Evolutionary conservation across 2,888 invertebrate genomes (phyloP).

Genomic region (Acanthosoma haemorrhoidale): DNA sequence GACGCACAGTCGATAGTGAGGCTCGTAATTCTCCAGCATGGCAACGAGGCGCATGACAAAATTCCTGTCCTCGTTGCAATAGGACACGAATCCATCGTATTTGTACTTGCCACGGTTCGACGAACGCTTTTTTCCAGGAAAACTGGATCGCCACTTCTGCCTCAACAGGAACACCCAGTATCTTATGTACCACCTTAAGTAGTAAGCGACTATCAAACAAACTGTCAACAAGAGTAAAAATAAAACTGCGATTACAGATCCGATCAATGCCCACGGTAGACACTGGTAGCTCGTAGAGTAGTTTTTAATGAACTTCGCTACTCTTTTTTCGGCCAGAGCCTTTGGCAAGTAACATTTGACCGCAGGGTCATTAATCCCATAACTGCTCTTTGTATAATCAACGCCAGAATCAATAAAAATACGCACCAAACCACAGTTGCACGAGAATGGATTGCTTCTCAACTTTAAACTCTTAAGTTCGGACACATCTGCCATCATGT

Average conservation of each 20-base stretch:
- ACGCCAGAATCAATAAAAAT: not conserved
- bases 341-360: conserved; percentile 4
- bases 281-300: not conserved
- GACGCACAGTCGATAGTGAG: conserved; percentile 59
- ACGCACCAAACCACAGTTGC: conserved; percentile 47
- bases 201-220: conserved; percentile 3
- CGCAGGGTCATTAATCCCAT: not conserved
- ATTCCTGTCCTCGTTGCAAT: conserved; percentile 55
- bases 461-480: conserved; percentile 50
- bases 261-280: not conserved
- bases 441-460: conserved; percentile 53
- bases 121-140: conserved; percentile 22
- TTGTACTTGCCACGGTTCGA: conserved; percentile 41
- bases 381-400: not conserved
- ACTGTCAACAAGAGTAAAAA: not conserved
- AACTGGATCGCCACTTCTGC: conserved; percentile 25
- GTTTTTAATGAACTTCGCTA: not conserved
- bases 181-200: conserved; percentile 34
- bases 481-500: conserved; percentile 56
- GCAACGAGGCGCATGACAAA: conserved; percentile 58
- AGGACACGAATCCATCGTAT: conserved; percentile 57
- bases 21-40: conserved; percentile 56
- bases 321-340: not conserved
- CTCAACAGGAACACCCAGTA: conserved; percentile 35
- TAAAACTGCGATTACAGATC: not conserved